These are phyloP conservation scores for Paralvinella palmiformis DNA, from an alignment of 1,140 invertebrate species.

Conservation along the genomic window DNA sequence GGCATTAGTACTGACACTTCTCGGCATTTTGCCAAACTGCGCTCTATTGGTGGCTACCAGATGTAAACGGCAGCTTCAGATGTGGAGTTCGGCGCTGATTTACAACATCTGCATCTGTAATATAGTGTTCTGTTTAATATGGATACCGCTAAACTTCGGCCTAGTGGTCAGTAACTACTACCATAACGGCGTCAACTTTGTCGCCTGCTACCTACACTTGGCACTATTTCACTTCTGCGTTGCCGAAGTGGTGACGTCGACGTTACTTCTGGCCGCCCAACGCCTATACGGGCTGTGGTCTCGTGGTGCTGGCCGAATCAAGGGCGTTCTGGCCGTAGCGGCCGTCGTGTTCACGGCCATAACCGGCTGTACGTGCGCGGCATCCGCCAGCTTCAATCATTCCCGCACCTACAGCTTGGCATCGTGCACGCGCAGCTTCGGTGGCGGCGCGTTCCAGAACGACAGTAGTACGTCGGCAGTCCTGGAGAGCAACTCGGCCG, in stretches of 20 bases:
- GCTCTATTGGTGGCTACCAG: background rate
- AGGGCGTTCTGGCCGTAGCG: background rate
- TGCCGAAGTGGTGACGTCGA: background rate
- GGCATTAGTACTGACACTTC: too few relatives aligned
- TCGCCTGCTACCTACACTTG: background rate
- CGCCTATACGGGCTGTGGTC: background rate
- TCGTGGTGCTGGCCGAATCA: background rate
- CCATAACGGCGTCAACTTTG: background rate
- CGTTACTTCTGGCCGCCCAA: background rate
- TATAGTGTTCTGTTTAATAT: background rate
- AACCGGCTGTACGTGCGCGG: background rate
- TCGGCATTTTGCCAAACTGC: background rate
- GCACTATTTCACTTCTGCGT: background rate
- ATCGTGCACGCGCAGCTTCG: background rate
- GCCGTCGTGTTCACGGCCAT: background rate
- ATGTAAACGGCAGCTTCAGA: background rate
- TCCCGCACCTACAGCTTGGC: too few relatives aligned
- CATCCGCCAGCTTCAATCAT: too few relatives aligned
- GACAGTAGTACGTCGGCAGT: too few relatives aligned
- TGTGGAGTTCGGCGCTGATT: background rate
- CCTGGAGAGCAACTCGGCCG: too few relatives aligned
- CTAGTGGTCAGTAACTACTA: slow-evolving; percentile 3
- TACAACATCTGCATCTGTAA: slow-evolving; percentile 1
- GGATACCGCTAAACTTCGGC: background rate
- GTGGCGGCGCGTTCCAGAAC: background rate